These are phyloP conservation scores for Drosophila ogumai DNA, from an alignment of 1,140 invertebrate genomes.

Conservation along the genomic window DNA sequence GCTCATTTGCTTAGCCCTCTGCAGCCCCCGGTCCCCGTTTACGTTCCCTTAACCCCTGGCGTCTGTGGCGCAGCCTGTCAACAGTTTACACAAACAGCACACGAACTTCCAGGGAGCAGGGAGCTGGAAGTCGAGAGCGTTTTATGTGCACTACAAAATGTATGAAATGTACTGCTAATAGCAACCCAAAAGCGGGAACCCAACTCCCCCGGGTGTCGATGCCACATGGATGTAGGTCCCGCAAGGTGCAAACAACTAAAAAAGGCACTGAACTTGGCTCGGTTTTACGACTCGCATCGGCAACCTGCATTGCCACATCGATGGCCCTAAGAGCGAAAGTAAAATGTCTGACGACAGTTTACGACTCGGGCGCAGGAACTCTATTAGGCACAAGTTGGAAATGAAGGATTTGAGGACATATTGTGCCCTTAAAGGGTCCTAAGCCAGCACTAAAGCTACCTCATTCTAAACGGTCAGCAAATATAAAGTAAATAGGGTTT, in stretches of 20 bases:
- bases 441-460: not conserved
- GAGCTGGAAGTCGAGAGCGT: constrained; percentile 20
- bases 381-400: constrained; percentile 21
- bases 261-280: constrained; percentile 40
- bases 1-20: constrained; percentile 67
- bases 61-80: constrained; percentile 59
- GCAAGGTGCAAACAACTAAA: constrained; percentile 59
- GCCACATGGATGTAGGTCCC: constrained; percentile 25
- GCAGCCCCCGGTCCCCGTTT: too few relatives aligned
- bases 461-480: not conserved
- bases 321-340: constrained; percentile 27
- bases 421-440: not conserved
- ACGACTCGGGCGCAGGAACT: constrained; percentile 33
- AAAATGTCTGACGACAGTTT: constrained; percentile 24
- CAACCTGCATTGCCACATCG: constrained; percentile 39
- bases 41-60: constrained; percentile 24
- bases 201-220: constrained; percentile 41
- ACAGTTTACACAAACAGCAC: constrained; percentile 74
- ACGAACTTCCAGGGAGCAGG: not conserved
- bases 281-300: constrained; percentile 44
- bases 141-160: constrained; percentile 82
- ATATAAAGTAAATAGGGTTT: not conserved
- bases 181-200: constrained; percentile 43
- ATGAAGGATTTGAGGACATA: constrained; percentile 13
- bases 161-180: constrained; percentile 82